A percentile compares a stretch with the other conserved stretches of the same genome.
These are phyloP conservation scores for Gracilinanus agilis DNA, from an alignment of 2,113 vertebrate genomes.

Conservation along the genomic window DNA sequence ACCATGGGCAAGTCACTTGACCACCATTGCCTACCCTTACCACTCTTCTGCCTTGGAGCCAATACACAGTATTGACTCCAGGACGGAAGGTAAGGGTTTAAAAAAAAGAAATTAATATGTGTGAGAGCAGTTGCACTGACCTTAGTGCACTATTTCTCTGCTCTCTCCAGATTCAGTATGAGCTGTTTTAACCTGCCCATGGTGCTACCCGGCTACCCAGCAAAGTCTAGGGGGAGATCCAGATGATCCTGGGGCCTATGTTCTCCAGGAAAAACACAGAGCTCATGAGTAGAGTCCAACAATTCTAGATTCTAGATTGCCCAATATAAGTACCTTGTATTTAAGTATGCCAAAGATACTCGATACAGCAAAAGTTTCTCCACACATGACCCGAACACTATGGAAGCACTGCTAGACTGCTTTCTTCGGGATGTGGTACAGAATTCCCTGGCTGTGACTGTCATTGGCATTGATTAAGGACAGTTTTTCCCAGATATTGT, in stretches of 20 bases:
- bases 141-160: too few relatives aligned
- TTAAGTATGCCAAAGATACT: constrained; percentile 95
- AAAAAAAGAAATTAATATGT: too few relatives aligned
- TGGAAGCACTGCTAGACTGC: constrained; percentile 90
- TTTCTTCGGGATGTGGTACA: constrained; percentile 83
- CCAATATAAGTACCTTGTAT: constrained; percentile 92
- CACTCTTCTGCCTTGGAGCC: too few relatives aligned
- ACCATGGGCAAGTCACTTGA: too few relatives aligned
- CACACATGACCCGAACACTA: constrained; percentile 92
- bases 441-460: constrained; percentile 81
- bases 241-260: constrained; percentile 66
- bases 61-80: too few relatives aligned
- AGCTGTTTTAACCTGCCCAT: constrained; percentile 87
- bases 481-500: constrained; percentile 92
- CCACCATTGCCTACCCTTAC: too few relatives aligned
- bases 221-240: constrained; percentile 92
- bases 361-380: constrained; percentile 90
- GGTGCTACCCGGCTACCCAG: constrained; percentile 88
- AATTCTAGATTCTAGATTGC: constrained; percentile 96
- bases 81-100: too few relatives aligned
- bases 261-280: constrained; percentile 93
- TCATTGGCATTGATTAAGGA: constrained; percentile 94
- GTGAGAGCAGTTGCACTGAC: too few relatives aligned
- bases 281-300: constrained; percentile 92
- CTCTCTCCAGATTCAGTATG: constrained; percentile 79